A percentile compares a stretch with the other conserved stretches of the same genome.
These are phyloP conservation scores for Alethe diademata DNA, from an alignment of 2,113 vertebrate species.

Conservation along the genomic window DNA sequence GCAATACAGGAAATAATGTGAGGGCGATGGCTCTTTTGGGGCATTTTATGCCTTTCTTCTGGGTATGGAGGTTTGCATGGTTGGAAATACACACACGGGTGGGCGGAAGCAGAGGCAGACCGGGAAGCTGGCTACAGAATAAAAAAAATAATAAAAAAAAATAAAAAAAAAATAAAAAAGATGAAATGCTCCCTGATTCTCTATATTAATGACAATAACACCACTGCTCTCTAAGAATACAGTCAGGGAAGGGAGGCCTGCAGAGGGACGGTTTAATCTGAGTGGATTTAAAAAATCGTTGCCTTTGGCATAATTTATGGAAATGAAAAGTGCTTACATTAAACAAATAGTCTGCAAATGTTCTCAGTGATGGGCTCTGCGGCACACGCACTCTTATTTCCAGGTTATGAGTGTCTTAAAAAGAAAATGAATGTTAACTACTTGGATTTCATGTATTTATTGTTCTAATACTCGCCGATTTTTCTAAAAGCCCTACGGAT, in stretches of 20 bases:
- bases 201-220: neutral
- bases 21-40: slow-evolving; percentile 23
- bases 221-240: neutral
- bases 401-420: slow-evolving; percentile 25
- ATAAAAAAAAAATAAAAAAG: neutral
- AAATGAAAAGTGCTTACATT: slow-evolving; percentile 68
- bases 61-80: neutral
- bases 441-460: slow-evolving; percentile 56
- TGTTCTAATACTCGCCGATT: slow-evolving; percentile 36
- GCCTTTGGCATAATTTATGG: slow-evolving; percentile 71
- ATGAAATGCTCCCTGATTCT: neutral
- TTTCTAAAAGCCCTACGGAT: slow-evolving; percentile 24
- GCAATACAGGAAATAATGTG: slow-evolving; percentile 52
- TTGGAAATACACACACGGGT: neutral
- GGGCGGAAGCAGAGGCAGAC: neutral
- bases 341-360: slow-evolving; percentile 49
- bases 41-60: slow-evolving; percentile 24
- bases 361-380: slow-evolving; percentile 4
- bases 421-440: slow-evolving; percentile 19
- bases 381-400: neutral
- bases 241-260: slow-evolving; percentile 41
- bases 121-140: slow-evolving; percentile 9
- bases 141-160: neutral
- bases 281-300: slow-evolving; percentile 67
- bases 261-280: slow-evolving; percentile 52